Percentiles rank a stretch among this genome's conserved stretches.
phyloP scores from a whole-genome alignment of 2,113 vertebrate genomes.

The Syrmaticus mikado region DNA sequence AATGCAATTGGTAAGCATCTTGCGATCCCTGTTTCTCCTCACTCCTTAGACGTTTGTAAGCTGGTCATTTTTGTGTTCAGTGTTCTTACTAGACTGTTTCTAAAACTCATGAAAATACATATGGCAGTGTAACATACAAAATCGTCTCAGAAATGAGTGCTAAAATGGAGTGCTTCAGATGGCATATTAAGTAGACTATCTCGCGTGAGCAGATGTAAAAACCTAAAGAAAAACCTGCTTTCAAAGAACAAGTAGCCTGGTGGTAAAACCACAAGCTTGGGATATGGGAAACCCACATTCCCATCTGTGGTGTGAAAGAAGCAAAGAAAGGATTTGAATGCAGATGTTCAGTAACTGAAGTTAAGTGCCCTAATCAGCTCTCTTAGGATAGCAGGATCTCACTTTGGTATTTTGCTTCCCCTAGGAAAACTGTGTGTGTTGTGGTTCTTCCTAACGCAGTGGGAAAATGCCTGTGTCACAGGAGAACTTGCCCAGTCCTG shows the following conservation, averaged over 20 bases:
- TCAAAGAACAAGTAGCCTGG: slow-evolving; percentile 52
- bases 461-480: not conserved
- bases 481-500: not conserved
- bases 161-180: not conserved
- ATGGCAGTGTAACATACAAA: not conserved
- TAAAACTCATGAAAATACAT: not conserved
- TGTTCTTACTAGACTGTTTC: not conserved
- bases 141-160: not conserved
- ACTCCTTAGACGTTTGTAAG: not conserved
- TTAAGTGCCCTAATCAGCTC: not conserved
- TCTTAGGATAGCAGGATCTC: not conserved
- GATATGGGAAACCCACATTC: slow-evolving; percentile 51
- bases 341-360: slow-evolving; percentile 3
- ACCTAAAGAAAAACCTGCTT: slow-evolving; percentile 29
- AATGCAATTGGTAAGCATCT: not conserved
- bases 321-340: slow-evolving; percentile 12
- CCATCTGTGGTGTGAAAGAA: slow-evolving; percentile 26
- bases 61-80: not conserved
- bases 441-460: not conserved
- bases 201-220: slow-evolving; percentile 28
- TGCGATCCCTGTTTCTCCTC: not conserved
- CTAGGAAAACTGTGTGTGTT: not conserved
- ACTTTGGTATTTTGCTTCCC: not conserved
- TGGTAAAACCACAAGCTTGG: slow-evolving; percentile 46
- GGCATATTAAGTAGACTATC: not conserved